Conservation (phyloP, 2,888 invertebrate genomes). For the Drosophila lacicola region DNA sequence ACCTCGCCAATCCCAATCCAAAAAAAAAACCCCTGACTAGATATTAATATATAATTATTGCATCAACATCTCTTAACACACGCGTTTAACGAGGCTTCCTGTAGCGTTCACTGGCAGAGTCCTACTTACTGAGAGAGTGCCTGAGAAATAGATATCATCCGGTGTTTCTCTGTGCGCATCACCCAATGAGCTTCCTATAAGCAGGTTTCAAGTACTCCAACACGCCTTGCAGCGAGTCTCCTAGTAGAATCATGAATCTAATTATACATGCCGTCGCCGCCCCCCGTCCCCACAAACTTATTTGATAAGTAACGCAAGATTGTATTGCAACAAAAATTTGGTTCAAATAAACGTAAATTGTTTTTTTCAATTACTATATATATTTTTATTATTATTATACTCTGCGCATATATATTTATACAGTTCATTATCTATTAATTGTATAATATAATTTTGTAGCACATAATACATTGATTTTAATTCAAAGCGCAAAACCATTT, state of each 20-base stretch:
- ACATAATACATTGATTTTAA: conserved; percentile 56
- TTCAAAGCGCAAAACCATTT: conserved; percentile 62
- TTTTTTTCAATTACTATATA: conserved; percentile 37
- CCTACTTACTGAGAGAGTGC: conserved; percentile 31
- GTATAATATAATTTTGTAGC: conserved; percentile 62
- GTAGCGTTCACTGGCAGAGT: conserved; percentile 41
- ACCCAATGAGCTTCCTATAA: conserved; percentile 47
- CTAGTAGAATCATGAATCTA: conserved; percentile 32
- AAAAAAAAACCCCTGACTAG: conserved; percentile 46
- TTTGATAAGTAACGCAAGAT: conserved; percentile 41
- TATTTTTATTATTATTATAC: conserved; percentile 48
- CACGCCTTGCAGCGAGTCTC: conserved; percentile 23
- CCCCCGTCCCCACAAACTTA: conserved; percentile 25
- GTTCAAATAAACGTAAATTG: conserved; percentile 51
- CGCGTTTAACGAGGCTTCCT: conserved; percentile 49
- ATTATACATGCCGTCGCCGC: conserved; percentile 18
- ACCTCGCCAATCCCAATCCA: conserved; percentile 58
- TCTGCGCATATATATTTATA: conserved; percentile 66
- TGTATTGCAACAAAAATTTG: conserved; percentile 52
- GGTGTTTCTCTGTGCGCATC: conserved; percentile 3
- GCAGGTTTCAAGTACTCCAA: conserved; percentile 65
- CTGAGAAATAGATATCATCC: conserved; percentile 10
- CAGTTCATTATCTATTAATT: conserved; percentile 60
- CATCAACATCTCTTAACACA: conserved; percentile 29
- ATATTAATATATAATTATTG: conserved; percentile 27